These are phyloP conservation scores for Augiades crinisus DNA, from an alignment of 2,888 invertebrate species.

Conservation along the genomic window DNA sequence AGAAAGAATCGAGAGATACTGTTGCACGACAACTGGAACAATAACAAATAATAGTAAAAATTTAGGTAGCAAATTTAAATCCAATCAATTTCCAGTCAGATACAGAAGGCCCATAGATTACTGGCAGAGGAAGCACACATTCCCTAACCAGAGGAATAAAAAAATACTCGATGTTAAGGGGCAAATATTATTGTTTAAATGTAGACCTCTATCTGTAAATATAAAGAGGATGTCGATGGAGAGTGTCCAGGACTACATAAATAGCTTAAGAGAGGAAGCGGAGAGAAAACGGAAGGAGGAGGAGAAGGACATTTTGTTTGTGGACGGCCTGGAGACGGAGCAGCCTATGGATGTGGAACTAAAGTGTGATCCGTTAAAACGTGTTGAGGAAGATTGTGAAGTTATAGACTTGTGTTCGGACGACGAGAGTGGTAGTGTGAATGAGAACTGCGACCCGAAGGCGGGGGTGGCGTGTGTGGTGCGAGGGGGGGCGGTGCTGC, in stretches of 20 bases:
- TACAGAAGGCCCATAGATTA: conserved; percentile 72
- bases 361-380: conserved; percentile 58
- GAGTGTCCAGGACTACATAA: conserved; percentile 66
- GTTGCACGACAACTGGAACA: conserved; percentile 46
- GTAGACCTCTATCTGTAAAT: conserved; percentile 70
- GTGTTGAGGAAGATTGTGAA: conserved; percentile 67
- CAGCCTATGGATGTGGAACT: conserved; percentile 48
- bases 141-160: conserved; percentile 68
- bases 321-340: conserved; percentile 60
- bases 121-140: conserved; percentile 66
- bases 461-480: conserved; percentile 64
- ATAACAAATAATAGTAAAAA: conserved; percentile 52
- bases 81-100: conserved; percentile 62
- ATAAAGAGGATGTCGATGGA: conserved; percentile 64
- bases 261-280: conserved; percentile 53
- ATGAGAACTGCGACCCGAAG: conserved; percentile 71
- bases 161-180: conserved; percentile 63
- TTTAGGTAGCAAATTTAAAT: conserved; percentile 61
- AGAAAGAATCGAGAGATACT: conserved; percentile 70
- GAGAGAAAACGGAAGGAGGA: conserved; percentile 42
- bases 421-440: conserved; percentile 75
- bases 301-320: conserved; percentile 71
- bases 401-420: conserved; percentile 87
- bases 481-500: conserved; percentile 62
- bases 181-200: conserved; percentile 75